Evolutionary conservation across 2,797 vertebrate species (phyloP).

Genomic region (Urosaurus nigricauda): DNA sequence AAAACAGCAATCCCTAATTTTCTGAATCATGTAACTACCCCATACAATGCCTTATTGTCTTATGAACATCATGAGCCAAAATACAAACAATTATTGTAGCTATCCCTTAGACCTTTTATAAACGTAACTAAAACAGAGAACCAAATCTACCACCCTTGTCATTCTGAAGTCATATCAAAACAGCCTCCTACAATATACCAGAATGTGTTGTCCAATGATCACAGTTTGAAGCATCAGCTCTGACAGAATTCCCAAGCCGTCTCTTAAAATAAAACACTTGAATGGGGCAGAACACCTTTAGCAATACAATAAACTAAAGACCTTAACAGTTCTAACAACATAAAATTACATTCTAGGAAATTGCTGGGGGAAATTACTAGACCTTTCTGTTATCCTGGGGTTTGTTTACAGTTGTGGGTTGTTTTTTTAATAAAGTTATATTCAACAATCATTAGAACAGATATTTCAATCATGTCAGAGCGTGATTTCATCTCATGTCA

Average conservation of each 20-base stretch:
- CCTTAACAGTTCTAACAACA: not conserved
- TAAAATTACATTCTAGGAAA: not conserved
- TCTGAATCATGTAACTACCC: not conserved
- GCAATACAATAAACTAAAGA: not conserved
- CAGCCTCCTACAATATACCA: too few relatives aligned
- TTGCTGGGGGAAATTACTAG: not conserved
- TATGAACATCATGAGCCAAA: not conserved
- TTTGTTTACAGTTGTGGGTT: not conserved
- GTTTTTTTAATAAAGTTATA: not conserved
- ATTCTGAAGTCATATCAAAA: not conserved
- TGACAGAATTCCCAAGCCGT: too few relatives aligned
- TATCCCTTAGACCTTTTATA: not conserved
- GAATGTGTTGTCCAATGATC: too few relatives aligned
- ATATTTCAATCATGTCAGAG: not conserved
- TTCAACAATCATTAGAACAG: not conserved
- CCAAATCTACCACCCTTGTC: not conserved
- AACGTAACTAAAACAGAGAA: not conserved
- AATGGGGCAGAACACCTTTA: not conserved
- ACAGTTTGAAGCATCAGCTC: too few relatives aligned
- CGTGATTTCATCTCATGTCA: conserved; percentile 24
- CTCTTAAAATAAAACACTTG: not conserved
- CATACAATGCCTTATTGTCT: not conserved
- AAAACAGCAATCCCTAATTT: not conserved
- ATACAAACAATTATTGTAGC: not conserved
- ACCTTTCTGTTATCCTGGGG: too few relatives aligned